Evolutionary conservation across 2,888 invertebrate genomes (phyloP), one percentile per base, ranked within the genome.

Genomic region (Hydrotaea cyrtoneurina): DNA sequence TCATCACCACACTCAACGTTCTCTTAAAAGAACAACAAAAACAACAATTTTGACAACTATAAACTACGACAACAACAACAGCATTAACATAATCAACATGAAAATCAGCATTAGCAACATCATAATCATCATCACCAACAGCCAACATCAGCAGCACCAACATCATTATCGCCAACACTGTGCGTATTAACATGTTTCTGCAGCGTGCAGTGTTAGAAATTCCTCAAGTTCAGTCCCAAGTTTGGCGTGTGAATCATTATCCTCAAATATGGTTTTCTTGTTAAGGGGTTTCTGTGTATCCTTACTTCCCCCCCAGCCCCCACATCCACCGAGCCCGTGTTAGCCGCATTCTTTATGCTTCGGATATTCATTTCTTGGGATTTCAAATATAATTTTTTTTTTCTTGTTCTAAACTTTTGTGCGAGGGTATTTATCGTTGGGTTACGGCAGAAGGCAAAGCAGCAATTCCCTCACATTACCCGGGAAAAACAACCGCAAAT

Each of bases 191-290:
- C 64, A 75, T 62, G 74, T 59, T 74, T 13, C 19, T 78, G 50
- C 23, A 15, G 13, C 26, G 4, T 53, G 21, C 50, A 57, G 36
- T 74, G 59, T 64, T 80, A 62, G 73, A 79, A 79, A 74, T 83
- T 46, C 62, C 69, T 74, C 2, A 71, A 46, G 36, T 77, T 78
- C 53, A 31, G 43, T 26, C 19, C 55, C 46, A 71, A 62, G 19
- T 55, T 46, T 11, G 59, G 69, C 78, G 80, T 84, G 83, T 80
- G 78, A 84, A 84, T 72, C 55, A 80, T 80, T 83, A 83, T 74
- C 55, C 62, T 23, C 55, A 75, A 83, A 64, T 23, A 74, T 36
- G 55, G 75, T 15, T 57, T 75, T 26, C 31, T 43, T 26, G 39
- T 21, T 75, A 23, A 62, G 15, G 26, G 31, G 31, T 7, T 36